Conservation (phyloP, 2,797 vertebrate genomes). For the Ctenopoma kingsleyae region DNA sequence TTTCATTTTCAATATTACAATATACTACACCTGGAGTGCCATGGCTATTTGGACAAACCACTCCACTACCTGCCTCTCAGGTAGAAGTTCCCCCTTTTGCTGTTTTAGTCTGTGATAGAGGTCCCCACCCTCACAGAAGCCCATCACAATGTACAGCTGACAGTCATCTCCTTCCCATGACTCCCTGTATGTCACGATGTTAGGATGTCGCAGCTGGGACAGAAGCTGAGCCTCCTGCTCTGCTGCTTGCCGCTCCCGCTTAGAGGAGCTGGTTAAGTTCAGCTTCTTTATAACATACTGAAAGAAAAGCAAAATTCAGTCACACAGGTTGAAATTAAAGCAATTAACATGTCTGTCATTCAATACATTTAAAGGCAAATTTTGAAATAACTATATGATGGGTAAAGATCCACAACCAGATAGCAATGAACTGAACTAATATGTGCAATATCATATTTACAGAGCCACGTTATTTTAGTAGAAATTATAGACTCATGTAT, state of each 20-base stretch:
- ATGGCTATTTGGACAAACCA: slow-evolving; percentile 99
- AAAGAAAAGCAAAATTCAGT: neutral
- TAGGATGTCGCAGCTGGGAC: slow-evolving; percentile 93
- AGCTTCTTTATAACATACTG: slow-evolving; percentile 98
- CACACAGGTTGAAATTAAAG: neutral
- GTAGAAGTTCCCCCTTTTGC: slow-evolving; percentile 92
- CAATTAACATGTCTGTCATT: neutral
- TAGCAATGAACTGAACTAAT: neutral
- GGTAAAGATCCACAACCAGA: neutral
- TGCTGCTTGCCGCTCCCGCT: slow-evolving; percentile 89
- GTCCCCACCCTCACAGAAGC: slow-evolving; percentile 97
- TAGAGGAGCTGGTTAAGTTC: slow-evolving; percentile 91
- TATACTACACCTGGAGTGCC: slow-evolving; percentile 91
- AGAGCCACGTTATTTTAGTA: neutral
- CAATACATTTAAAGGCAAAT: neutral
- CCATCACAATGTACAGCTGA: slow-evolving; percentile 96
- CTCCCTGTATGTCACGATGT: slow-evolving; percentile 97
- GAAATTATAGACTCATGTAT: neutral
- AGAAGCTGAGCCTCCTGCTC: slow-evolving; percentile 97
- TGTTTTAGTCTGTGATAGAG: slow-evolving; percentile 96
- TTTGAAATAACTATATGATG: neutral
- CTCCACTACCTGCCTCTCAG: slow-evolving; percentile 95
- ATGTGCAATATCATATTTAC: neutral
- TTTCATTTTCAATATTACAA: neutral
- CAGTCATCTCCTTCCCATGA: slow-evolving; percentile 96